Evolutionary conservation across 2,888 invertebrate genomes (phyloP), one percentile per base, ranked within the genome.

Genomic region (Stegophylla sp.): DNA sequence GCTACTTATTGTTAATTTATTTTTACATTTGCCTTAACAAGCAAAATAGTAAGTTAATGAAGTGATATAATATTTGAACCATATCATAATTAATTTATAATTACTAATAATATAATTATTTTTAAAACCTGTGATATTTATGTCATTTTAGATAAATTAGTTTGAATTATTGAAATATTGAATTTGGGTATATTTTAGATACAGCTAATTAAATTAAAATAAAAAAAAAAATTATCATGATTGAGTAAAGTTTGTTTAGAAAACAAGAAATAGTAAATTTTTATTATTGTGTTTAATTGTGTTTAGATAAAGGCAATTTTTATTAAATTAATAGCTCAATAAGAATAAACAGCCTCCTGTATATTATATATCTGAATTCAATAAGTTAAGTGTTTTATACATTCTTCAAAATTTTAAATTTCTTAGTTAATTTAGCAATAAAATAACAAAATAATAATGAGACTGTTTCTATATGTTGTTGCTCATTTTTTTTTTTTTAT

Each of bases 401-500:
- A 10, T 53, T 5, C 20, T 53, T 53, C 10, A 1, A 59, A 12
- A 26, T 59, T 34, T 13, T 23, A 43, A 5, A 23, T 43, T 56
- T 56, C 17, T 59, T 59, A 72, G n/a, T n/a, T 59, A 73, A 7
- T 45, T 45, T 73, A 28, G 69, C 20, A 48, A 26, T 67, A 67
- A 67, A 4, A n/a, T 17, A 28, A 66, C 34, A 51, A 53, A 72
- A 56, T 56, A 17, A 20, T 56, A 20, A 56, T 23, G 56, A 56
- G 56, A 72, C 72, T 72, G 56, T 72, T 5, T 23, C 15, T 43
- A 23, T 10, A 10, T 56, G 41, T 71, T 72, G 17, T 56, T 56
- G 72, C 72, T 72, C 72, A 72, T 56, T 56, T 26, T 17, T 72
- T 56, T 26, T 17, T 72, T 12, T 69, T 10, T 20, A 28, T 69